Conservation (phyloP, 2,888 invertebrate species). For the Eilema sororculum region DNA sequence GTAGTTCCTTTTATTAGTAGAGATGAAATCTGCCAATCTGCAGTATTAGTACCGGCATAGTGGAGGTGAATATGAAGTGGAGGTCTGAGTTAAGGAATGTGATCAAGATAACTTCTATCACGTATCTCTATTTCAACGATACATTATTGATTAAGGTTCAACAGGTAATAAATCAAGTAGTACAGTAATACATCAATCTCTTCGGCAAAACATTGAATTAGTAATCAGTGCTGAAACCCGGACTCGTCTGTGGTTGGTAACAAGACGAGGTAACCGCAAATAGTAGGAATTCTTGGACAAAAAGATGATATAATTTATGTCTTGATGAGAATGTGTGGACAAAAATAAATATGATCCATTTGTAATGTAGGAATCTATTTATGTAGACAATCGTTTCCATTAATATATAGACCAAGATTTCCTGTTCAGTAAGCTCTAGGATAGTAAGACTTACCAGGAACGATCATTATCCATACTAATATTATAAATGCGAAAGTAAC, state of each 20-base stretch:
- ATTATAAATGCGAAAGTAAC: no score
- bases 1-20: no score
- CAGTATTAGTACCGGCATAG: no score
- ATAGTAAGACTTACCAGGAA: neutral
- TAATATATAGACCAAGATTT: neutral
- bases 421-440: neutral
- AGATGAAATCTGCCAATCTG: no score
- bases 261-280: neutral
- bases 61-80: no score
- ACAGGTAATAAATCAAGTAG: slow-evolving; percentile 25
- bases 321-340: neutral
- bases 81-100: no score
- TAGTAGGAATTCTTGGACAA: slow-evolving; percentile 2
- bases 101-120: no score
- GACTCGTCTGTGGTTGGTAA: slow-evolving; percentile 1
- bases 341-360: neutral
- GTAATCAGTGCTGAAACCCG: slow-evolving; percentile 9
- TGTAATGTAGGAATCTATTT: neutral
- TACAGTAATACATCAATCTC: slow-evolving; percentile 24
- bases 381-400: neutral
- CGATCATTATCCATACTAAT: neutral
- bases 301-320: slow-evolving; percentile 1
- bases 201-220: slow-evolving; percentile 22
- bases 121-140: neutral
- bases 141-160: neutral